phyloP scores from a whole-genome alignment of 2,113 vertebrate genomes.

The Sinocyclocheilus grahami region DNA sequence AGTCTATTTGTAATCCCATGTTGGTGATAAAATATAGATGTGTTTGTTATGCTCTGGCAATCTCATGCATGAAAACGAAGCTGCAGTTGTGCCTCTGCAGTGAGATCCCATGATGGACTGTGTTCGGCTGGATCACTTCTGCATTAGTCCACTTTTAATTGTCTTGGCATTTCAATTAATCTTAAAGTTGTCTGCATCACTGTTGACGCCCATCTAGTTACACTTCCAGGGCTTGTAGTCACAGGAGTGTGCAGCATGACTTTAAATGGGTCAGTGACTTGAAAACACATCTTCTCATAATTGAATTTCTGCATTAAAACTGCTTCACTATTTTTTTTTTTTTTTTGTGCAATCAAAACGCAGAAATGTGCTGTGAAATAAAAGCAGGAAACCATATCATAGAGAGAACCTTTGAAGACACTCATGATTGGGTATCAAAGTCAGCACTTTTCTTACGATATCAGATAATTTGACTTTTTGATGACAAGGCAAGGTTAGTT shows the following conservation, averaged over 20 bases:
- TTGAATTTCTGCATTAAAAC: no score
- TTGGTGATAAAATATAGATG: neutral
- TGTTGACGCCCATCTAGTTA: no score
- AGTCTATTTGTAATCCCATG: constrained; percentile 7
- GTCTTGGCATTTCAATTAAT: neutral
- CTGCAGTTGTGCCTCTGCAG: neutral
- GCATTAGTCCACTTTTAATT: neutral
- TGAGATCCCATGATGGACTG: neutral
- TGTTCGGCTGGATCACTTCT: neutral
- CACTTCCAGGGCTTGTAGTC: no score
- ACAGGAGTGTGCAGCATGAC: no score
- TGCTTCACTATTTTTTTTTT: no score
- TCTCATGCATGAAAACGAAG: neutral
- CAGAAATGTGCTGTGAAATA: neutral
- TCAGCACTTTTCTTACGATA: neutral
- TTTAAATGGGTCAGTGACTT: neutral
- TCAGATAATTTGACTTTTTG: neutral
- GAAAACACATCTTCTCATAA: neutral
- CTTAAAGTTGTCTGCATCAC: neutral
- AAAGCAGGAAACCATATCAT: neutral
- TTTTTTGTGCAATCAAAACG: neutral
- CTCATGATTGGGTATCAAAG: neutral
- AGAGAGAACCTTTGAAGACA: no score
- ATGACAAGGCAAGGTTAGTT: neutral
- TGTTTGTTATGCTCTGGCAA: neutral